A percentile compares a stretch with the other conserved stretches of the same genome.
phyloP scores from a whole-genome alignment of 2,113 vertebrate species.

The Sula dactylatra region DNA sequence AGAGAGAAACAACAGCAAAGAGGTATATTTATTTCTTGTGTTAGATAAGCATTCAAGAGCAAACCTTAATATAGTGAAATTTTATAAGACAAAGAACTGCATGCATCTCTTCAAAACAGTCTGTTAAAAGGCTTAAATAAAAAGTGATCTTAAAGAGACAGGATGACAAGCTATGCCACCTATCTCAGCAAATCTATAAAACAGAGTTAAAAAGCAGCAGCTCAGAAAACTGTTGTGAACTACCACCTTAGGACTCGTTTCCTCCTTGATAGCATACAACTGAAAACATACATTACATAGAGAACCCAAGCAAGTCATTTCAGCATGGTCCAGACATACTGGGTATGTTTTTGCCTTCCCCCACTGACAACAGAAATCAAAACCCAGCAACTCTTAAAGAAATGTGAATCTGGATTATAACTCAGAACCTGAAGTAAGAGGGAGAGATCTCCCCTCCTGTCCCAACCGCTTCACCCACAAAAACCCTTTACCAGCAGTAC shows the following conservation, averaged over 20 bases:
- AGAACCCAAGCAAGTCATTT: neutral
- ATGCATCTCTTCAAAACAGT: neutral
- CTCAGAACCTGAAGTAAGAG: neutral
- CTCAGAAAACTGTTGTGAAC: neutral
- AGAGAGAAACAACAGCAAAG: neutral
- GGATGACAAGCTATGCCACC: neutral
- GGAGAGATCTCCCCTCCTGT: neutral
- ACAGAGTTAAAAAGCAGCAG: neutral
- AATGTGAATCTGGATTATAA: neutral
- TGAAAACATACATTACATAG: neutral
- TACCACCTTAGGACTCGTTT: neutral
- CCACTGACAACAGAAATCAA: neutral
- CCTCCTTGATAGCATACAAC: neutral
- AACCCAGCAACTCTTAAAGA: neutral
- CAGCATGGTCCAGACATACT: neutral
- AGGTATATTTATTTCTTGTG: neutral
- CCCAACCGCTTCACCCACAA: neutral
- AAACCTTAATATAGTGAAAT: neutral
- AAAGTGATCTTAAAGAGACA: neutral
- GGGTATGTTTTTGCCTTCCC: neutral
- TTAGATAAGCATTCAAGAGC: neutral
- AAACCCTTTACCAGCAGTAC: neutral
- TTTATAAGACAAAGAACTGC: neutral
- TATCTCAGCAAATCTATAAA: neutral
- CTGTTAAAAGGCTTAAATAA: neutral